Conservation (phyloP, 2,888 invertebrate genomes). For the Zygothrica quintamaculata region DNA sequence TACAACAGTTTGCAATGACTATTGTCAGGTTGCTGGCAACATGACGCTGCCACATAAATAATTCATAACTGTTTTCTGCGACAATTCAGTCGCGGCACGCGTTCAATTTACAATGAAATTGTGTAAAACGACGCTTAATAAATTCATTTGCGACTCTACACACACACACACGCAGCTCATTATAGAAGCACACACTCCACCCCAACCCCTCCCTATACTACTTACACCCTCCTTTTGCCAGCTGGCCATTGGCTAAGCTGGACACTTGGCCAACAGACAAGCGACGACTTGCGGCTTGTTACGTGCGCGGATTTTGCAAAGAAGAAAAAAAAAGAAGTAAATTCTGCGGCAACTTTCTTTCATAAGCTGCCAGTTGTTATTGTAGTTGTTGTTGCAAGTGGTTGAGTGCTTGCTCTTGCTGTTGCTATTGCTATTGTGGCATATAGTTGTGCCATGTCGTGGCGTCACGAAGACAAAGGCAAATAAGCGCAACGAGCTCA, state of each 20-base stretch:
- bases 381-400: constrained; percentile 29
- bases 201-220: not conserved
- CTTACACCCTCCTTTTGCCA: not conserved
- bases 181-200: constrained; percentile 29
- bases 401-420: constrained; percentile 22
- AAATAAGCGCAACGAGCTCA: constrained; percentile 75
- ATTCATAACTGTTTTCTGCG: constrained; percentile 81
- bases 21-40: constrained; percentile 20
- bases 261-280: not conserved
- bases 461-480: constrained; percentile 78
- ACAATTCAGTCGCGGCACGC: constrained; percentile 80
- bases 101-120: constrained; percentile 77
- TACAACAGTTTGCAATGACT: constrained; percentile 19
- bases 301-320: constrained; percentile 73
- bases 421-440: constrained; percentile 28
- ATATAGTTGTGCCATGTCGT: constrained; percentile 68
- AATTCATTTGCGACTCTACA: constrained; percentile 73
- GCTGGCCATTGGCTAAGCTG: not conserved
- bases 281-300: constrained; percentile 46
- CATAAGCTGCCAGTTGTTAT: constrained; percentile 40
- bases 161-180: constrained; percentile 74
- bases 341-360: constrained; percentile 75
- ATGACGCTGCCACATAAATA: constrained; percentile 69
- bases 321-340: too few species aligned
- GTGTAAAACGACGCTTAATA: constrained; percentile 77